Percentiles rank a stretch among this genome's conserved stretches.
These are phyloP conservation scores for Anolis sagrei DNA, from an alignment of 2,113 vertebrate genomes.

Conservation along the genomic window DNA sequence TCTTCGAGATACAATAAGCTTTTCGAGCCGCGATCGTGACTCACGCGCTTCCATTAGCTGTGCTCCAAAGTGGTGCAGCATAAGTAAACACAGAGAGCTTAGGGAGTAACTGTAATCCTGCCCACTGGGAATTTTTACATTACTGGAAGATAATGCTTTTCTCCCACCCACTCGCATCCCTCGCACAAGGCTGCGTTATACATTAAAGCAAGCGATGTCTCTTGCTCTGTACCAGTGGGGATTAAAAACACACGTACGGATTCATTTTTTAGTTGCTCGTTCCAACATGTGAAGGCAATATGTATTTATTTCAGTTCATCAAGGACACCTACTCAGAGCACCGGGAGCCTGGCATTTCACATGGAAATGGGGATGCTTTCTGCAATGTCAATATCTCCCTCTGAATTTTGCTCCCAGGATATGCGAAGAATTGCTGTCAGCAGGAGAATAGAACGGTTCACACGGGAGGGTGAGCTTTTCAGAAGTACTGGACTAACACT, in stretches of 20 bases:
- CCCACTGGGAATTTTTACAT: conserved; percentile 42
- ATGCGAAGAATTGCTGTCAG: conserved; percentile 36
- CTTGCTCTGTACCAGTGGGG: conserved; percentile 50
- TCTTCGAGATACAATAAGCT: conserved; percentile 54
- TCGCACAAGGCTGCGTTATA: conserved; percentile 63
- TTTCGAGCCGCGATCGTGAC: conserved; percentile 50
- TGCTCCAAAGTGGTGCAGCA: conserved; percentile 39
- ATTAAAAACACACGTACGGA: conserved; percentile 53
- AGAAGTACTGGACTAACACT: conserved; percentile 7
- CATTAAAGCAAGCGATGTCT: conserved; percentile 61
- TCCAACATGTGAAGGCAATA: conserved; percentile 48
- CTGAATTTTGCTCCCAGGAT: conserved; percentile 38
- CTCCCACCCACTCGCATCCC: conserved; percentile 25
- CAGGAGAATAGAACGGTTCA: rapidly evolving
- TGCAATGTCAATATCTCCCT: conserved; percentile 46
- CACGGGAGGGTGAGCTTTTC: background rate
- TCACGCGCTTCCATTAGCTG: conserved; percentile 59
- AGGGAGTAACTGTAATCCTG: conserved; percentile 61
- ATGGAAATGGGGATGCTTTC: conserved; percentile 55
- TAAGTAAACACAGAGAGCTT: conserved; percentile 70
- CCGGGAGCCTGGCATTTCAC: background rate
- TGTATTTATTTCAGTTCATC: conserved; percentile 66
- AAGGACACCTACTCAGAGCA: conserved; percentile 60
- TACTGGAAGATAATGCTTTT: conserved; percentile 64
- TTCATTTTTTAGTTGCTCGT: conserved; percentile 49